Conservation (phyloP, 1,140 invertebrate species). For the Drosophila truncata region DNA sequence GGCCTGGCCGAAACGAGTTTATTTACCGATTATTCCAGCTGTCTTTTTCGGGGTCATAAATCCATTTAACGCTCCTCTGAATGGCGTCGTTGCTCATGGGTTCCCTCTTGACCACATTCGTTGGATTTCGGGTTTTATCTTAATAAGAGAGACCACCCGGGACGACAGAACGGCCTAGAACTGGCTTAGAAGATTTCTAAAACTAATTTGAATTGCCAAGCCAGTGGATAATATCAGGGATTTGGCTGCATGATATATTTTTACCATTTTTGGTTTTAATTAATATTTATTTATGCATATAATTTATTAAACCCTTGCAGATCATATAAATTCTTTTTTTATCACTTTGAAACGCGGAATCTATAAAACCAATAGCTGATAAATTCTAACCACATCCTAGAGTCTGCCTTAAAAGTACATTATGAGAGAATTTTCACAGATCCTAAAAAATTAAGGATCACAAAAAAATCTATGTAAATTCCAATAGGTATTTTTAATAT, state of each 20-base stretch:
- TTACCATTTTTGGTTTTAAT: neutral
- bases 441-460: too few species aligned
- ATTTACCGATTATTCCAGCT: slow-evolving; percentile 35
- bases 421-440: too few species aligned
- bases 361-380: too few species aligned
- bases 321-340: too few species aligned
- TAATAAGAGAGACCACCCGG: slow-evolving; percentile 37
- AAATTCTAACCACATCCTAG: too few species aligned
- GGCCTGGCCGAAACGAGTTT: slow-evolving; percentile 73
- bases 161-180: neutral
- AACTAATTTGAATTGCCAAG: neutral
- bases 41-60: slow-evolving; percentile 57
- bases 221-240: neutral
- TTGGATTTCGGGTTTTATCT: slow-evolving; percentile 15
- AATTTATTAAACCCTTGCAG: neutral
- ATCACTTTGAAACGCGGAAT: too few species aligned
- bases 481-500: too few species aligned
- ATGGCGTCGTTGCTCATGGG: slow-evolving; percentile 67
- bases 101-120: slow-evolving; percentile 26
- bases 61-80: slow-evolving; percentile 71
- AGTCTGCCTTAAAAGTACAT: too few species aligned
- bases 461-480: too few species aligned
- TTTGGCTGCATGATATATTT: neutral
- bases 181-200: neutral
- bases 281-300: neutral